A percentile compares a stretch with the other conserved stretches of the same genome.
Conservation (phyloP, 2,797 vertebrate species). For the Poecilia gillii region DNA sequence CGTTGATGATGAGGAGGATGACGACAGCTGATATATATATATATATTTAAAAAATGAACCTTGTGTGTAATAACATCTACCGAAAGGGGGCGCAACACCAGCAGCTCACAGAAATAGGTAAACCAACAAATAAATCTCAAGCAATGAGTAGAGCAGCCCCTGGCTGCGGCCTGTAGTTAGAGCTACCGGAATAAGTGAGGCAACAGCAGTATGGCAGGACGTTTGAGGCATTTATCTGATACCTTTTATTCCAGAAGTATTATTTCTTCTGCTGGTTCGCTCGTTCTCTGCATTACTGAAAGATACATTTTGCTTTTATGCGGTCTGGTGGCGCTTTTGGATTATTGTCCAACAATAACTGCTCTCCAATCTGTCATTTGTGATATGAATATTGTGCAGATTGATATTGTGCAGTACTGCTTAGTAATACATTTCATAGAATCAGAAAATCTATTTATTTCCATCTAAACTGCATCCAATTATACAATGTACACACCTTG, state of each 20-base stretch:
- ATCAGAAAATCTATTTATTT: not conserved
- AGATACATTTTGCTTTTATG: not conserved
- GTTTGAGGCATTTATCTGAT: not conserved
- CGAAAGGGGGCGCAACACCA: slow-evolving; percentile 42
- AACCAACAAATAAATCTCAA: not conserved
- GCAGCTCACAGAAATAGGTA: not conserved
- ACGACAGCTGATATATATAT: not conserved
- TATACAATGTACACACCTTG: not conserved
- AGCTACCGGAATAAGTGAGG: not conserved
- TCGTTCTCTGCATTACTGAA: not conserved
- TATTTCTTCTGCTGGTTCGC: not conserved
- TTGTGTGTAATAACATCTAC: not conserved
- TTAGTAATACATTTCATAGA: not conserved
- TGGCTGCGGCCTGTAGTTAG: not conserved
- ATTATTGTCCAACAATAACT: not conserved
- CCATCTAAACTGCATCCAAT: not conserved
- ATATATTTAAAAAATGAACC: not conserved
- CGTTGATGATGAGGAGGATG: slow-evolving; percentile 7
- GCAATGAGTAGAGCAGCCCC: not conserved
- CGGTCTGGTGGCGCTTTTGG: not conserved
- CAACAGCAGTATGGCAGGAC: not conserved
- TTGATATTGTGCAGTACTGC: not conserved
- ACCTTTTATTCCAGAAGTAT: not conserved
- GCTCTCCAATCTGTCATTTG: not conserved
- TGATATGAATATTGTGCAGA: not conserved